Evolutionary conservation across 1,140 invertebrate species (phyloP), one percentile per base, ranked within the genome.

Genomic region (Heliconius eleuchia): DNA sequence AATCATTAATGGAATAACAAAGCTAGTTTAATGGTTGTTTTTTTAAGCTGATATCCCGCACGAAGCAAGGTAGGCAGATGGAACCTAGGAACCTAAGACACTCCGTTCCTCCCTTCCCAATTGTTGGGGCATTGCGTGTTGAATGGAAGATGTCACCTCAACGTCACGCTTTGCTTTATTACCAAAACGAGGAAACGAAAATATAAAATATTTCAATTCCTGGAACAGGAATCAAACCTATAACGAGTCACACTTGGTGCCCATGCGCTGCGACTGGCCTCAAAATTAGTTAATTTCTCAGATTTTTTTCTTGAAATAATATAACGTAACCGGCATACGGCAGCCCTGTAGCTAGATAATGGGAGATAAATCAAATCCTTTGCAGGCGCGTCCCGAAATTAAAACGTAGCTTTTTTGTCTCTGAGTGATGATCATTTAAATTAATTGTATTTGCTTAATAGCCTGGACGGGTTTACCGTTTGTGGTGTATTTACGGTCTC

Each of bases 381-480:
- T 66, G 60, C 60, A 66, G 60, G 60, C 60, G 60, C 60, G 27
- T 66, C 60, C 60, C 60, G 60, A 30, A 66, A 66, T 66, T 66
- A 66, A 66, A 66, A 66, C 60, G 60, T 66, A 27, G 3, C 60
- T 66, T 66, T 66, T 66, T 66, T 66, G 27, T 66, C 27, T 2
- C 60, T 66, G 60, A 66, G 60, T 66, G 60, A 66, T 66, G 60
- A 86, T 88, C 85, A 86, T 89, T 89, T 88, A 88, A 91, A 92
- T 91, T 92, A 91, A 91, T 92, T 89, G 91, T 90, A 89, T 92
- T 90, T 89, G 83, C 85, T 89, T 91, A 90, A 91, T 89, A 88
- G 86, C 74, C 81, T 66, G 57, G 82, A 66, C 11, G 23, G 60
- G 60, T 66, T 60, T 60, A 60, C 19, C 13, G 23, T 60, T 66